Evolutionary conservation across 2,113 vertebrate genomes (phyloP).

Genomic region (Antennarius striatus): DNA sequence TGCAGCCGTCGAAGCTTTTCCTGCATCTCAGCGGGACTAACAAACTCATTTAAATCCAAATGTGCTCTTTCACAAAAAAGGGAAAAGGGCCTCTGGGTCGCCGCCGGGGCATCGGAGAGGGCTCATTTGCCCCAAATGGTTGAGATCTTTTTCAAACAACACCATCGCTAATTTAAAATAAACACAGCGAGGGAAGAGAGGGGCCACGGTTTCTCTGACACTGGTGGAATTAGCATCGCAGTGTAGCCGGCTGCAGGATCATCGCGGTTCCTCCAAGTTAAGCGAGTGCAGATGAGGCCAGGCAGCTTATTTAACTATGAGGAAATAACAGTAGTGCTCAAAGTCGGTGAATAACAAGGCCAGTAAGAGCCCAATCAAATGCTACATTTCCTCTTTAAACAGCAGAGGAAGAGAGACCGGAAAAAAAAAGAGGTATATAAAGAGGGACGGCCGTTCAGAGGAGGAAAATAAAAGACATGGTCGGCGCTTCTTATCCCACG

Average conservation of each 20-base stretch:
- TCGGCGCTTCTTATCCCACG: background rate
- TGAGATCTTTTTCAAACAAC: slow-evolving; percentile 41
- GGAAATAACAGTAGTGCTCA: slow-evolving; percentile 46
- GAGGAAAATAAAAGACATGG: slow-evolving; percentile 23
- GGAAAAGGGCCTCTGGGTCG: slow-evolving; percentile 26
- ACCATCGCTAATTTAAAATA: slow-evolving; percentile 46
- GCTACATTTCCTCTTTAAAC: slow-evolving; percentile 61
- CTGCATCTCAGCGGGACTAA: slow-evolving; percentile 27
- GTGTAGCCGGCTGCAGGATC: slow-evolving; percentile 14
- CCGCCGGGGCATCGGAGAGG: slow-evolving; percentile 7
- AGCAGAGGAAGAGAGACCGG: background rate
- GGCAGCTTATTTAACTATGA: slow-evolving; percentile 33
- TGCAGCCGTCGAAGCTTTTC: slow-evolving; percentile 14
- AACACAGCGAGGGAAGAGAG: slow-evolving; percentile 28
- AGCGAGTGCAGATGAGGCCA: slow-evolving; percentile 52
- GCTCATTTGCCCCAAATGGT: slow-evolving; percentile 35
- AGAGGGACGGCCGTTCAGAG: slow-evolving; percentile 12
- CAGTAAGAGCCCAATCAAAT: slow-evolving; percentile 59
- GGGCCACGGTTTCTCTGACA: slow-evolving; percentile 48
- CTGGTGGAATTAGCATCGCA: slow-evolving; percentile 25
- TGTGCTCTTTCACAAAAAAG: slow-evolving; percentile 5
- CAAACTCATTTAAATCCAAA: slow-evolving; percentile 51
- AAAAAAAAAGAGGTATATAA: slow-evolving; percentile 2
- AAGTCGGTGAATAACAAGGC: slow-evolving; percentile 48
- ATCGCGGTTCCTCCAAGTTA: background rate